Evolutionary conservation across 2,797 vertebrate genomes (phyloP).

Genomic region (Notamacropus eugenii): DNA sequence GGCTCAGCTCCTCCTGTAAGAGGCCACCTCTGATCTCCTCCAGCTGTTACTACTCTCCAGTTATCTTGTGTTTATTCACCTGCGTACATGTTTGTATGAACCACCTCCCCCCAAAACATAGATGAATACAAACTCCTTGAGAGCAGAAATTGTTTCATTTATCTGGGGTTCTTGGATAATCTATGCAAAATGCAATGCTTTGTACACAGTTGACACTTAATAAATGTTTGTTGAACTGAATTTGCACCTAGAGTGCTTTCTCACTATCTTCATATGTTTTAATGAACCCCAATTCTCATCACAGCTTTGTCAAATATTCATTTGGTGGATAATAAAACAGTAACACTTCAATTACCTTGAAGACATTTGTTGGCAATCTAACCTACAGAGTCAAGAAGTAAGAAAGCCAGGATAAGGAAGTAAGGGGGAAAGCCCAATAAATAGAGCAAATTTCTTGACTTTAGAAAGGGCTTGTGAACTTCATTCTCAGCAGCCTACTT

Average conservation of each 20-base stretch:
- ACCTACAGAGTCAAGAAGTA: slow-evolving; percentile 10
- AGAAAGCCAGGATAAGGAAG: slow-evolving; percentile 29
- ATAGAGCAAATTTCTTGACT: slow-evolving; percentile 12
- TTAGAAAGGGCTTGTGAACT: neutral
- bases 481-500: neutral
- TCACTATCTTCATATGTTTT: neutral
- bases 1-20: neutral
- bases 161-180: neutral
- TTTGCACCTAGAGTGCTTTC: neutral
- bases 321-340: neutral
- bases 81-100: neutral
- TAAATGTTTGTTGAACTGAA: neutral
- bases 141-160: neutral
- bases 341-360: neutral
- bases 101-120: neutral
- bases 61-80: neutral
- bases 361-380: neutral
- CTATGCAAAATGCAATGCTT: neutral
- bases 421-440: slow-evolving; percentile 35
- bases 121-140: neutral
- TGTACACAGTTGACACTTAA: neutral
- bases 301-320: neutral
- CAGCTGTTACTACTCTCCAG: neutral
- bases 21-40: neutral
- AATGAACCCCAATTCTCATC: neutral